A percentile compares a stretch with the other conserved stretches of the same genome.
phyloP scores from a whole-genome alignment of 2,113 vertebrate species.

The Leiothrix lutea region DNA sequence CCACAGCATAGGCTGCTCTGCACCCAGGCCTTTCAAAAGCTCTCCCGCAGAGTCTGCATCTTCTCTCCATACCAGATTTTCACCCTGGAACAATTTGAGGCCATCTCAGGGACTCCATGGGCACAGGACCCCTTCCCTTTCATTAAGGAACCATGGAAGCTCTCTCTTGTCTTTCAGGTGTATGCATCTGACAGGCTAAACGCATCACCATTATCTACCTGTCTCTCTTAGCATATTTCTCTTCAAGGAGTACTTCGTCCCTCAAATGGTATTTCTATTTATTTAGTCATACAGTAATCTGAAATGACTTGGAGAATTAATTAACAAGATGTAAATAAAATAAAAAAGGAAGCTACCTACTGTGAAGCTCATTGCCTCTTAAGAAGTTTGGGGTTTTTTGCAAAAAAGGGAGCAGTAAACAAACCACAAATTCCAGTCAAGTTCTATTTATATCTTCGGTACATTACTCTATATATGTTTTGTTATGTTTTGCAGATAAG shows the following conservation, averaged over 20 bases:
- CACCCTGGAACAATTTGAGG: background rate
- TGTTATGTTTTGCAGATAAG: background rate
- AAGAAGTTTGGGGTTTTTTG: background rate
- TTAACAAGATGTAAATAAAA: background rate
- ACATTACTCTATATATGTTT: background rate
- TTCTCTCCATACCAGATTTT: background rate
- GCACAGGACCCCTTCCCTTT: background rate
- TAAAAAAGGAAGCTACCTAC: background rate
- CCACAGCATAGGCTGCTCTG: rapidly evolving
- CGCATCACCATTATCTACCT: background rate
- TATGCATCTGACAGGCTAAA: background rate
- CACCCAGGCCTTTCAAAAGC: background rate
- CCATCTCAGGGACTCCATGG: background rate
- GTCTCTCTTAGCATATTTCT: background rate
- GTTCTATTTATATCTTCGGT: background rate
- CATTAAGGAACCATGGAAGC: rapidly evolving
- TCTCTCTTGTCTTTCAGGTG: rapidly evolving
- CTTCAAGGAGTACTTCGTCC: background rate
- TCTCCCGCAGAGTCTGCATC: rapidly evolving
- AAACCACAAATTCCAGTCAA: background rate
- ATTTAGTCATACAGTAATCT: background rate
- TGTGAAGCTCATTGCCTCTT: background rate
- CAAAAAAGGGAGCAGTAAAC: background rate
- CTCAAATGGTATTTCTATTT: background rate
- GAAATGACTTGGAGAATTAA: background rate